phyloP scores from a whole-genome alignment of 92 coral and sea anemone species.

The Porites lobata region DNA sequence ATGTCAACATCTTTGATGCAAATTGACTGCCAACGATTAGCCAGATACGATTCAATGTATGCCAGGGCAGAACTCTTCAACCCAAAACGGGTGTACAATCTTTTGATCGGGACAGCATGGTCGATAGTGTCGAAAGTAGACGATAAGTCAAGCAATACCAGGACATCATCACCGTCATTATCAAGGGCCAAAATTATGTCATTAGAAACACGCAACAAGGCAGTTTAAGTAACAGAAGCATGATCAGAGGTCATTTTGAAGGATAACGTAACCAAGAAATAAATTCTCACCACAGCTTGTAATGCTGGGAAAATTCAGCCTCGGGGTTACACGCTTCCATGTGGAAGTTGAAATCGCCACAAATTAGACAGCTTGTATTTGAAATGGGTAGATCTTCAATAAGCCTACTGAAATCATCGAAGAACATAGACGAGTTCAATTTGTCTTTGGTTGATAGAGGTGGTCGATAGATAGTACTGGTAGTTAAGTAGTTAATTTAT shows the following conservation, averaged over 20 bases:
- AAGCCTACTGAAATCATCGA: constrained; percentile 22
- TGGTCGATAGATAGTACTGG: too few relatives aligned
- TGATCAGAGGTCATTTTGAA: too few relatives aligned
- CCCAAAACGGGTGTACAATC: constrained; percentile 37
- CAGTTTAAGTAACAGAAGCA: background rate
- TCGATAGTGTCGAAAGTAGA: constrained; percentile 13
- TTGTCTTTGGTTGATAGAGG: too few relatives aligned
- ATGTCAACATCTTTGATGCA: background rate
- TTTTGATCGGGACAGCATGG: constrained; percentile 11
- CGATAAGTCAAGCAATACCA: constrained; percentile 14
- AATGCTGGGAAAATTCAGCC: constrained; percentile 17
- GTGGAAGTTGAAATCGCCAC: constrained; percentile 43
- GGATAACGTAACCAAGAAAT: too few relatives aligned
- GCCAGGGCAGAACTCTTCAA: constrained; percentile 33
- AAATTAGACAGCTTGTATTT: constrained; percentile 20
- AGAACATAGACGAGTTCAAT: constrained; percentile 29
- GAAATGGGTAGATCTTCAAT: constrained; percentile 25
- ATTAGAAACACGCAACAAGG: constrained; percentile 3
- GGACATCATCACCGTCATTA: constrained; percentile 6
- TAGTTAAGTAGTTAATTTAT: too few relatives aligned
- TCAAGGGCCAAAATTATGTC: constrained; percentile 29
- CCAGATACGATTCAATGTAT: constrained; percentile 26
- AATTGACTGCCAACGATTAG: background rate
- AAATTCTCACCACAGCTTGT: too few relatives aligned
- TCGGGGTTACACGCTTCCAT: constrained; percentile 31